Conservation (phyloP, 2,113 vertebrate species). For the Anser cygnoides region DNA sequence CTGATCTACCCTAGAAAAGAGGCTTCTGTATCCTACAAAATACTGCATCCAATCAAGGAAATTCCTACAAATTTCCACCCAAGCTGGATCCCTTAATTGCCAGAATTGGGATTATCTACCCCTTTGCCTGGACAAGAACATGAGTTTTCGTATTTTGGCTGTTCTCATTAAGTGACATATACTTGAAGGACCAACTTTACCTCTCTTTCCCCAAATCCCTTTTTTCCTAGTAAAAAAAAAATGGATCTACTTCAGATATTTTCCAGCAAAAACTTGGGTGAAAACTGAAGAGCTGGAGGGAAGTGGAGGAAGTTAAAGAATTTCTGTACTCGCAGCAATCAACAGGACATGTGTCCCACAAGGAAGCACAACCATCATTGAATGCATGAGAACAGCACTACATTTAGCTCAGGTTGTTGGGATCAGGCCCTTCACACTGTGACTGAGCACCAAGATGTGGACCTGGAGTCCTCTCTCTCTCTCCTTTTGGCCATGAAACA, state of each 20-base stretch:
- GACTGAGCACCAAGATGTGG: background rate
- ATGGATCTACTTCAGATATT: background rate
- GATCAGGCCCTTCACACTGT: background rate
- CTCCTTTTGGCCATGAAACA: fast-evolving
- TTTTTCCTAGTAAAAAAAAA: background rate
- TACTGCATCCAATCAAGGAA: background rate
- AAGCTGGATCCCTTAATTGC: background rate
- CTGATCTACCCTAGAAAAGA: background rate
- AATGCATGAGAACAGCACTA: background rate
- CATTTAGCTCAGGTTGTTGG: background rate
- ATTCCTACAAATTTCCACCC: background rate
- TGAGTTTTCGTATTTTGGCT: background rate
- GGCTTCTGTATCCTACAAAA: background rate
- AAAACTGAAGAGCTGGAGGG: background rate
- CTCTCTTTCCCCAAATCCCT: background rate
- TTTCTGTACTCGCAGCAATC: background rate
- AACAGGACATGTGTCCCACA: background rate
- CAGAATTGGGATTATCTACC: background rate
- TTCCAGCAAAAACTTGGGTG: background rate
- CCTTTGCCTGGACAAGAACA: background rate
- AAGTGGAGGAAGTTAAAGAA: background rate
- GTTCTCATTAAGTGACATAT: background rate
- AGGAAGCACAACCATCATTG: fast-evolving
- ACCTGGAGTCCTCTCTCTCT: background rate
- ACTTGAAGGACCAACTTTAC: background rate